Conservation (phyloP, 2,113 vertebrate genomes). For the Otocyon megalotis region DNA sequence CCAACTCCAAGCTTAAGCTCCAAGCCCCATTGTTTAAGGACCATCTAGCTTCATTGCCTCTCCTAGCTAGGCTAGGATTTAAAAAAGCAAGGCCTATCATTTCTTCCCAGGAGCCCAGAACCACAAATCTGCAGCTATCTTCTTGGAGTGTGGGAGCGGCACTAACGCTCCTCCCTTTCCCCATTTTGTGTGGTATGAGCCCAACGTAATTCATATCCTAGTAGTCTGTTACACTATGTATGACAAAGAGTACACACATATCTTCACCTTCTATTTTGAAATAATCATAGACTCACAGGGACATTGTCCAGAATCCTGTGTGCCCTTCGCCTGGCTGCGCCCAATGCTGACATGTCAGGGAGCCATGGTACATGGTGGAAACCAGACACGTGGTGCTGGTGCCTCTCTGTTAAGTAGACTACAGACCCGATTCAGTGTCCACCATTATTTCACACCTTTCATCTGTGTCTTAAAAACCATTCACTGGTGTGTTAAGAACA, state of each 20-base stretch:
- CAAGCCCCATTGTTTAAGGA: not conserved
- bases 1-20: not conserved
- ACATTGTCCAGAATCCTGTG: not conserved
- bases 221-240: not conserved
- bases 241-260: not conserved
- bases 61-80: not conserved
- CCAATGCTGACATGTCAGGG: accelerated
- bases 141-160: not conserved
- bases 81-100: not conserved
- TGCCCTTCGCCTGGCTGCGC: not conserved
- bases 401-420: not conserved
- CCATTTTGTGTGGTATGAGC: not conserved
- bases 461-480: not conserved
- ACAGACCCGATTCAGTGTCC: not conserved
- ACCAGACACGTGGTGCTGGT: not conserved
- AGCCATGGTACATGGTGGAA: not conserved
- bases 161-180: no score
- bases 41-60: not conserved
- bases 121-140: not conserved
- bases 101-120: not conserved
- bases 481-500: not conserved
- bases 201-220: not conserved
- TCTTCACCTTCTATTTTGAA: not conserved
- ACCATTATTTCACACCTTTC: not conserved
- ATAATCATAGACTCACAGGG: not conserved